Base-by-base conservation (phyloP, 2,113 vertebrate genomes). In the Oophaga pumilio region DNA sequence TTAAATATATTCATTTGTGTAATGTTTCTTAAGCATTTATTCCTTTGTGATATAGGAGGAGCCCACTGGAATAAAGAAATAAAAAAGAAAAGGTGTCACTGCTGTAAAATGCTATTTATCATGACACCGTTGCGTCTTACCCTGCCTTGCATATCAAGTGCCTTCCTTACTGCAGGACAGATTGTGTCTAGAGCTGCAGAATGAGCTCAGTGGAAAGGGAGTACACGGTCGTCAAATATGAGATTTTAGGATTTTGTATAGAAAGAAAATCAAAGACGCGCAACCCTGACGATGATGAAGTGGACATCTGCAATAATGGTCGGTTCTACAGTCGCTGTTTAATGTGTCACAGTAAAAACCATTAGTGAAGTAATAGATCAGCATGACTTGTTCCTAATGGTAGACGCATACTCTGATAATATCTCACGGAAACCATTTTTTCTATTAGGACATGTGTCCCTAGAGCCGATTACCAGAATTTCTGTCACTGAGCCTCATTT, bases 1-100 rank as follows among this genome's bases (percentile, higher is more conserved):
- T 73, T 57, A 26, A 84, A 56, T 33, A 69, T 73, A 53, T 84
- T 84, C 50, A 53, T 56, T 66, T 57, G 66, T 73, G n/a, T 26
- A 28, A 53, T 56, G 0, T 22, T 64, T 83, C 59, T 69, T 66
- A 56, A 53, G n/a, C n/a, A 69, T 15, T 69, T 83, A 52, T 83
- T 26, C 57, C 12, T 17, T 0, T 28, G 33, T 18, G 53, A n/a
- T 56, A 50, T 84, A 20, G n/a, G 24, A 56, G n/a, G 22, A 33
- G 22, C 8, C 64, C 18, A 33, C 50, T 53, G n/a, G 24, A 28
- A 53, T 52, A 8, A 4, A 56, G 69, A 15, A 53, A 9, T 24
- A 26, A 0, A 68, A 43, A 13, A 82, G 62, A 82, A 66, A 66
- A 82, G 11, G 18, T 22, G 60, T 22, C 60, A 24, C 24, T 1